A percentile compares a stretch with the other conserved stretches of the same genome.
Conservation (phyloP, 2,113 vertebrate species). For the Pomatostomus ruficeps region DNA sequence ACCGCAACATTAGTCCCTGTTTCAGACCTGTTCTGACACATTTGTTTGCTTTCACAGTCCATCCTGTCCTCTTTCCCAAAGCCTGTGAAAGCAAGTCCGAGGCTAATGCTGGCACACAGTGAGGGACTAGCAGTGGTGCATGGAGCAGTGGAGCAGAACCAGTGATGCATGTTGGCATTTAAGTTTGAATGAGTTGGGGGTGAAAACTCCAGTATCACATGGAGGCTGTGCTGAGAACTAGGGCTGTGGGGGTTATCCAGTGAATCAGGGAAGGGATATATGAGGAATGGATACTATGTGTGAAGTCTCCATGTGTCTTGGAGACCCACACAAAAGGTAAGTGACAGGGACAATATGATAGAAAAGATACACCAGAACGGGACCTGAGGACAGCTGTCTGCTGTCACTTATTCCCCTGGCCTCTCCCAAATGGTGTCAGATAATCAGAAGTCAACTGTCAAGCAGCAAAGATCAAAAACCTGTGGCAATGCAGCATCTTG, state of each 20-base stretch:
- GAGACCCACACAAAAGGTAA: neutral
- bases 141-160: no score
- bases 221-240: neutral
- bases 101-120: rapidly evolving
- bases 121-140: neutral
- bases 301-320: neutral
- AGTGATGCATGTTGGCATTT: rapidly evolving
- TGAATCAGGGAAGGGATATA: neutral
- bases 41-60: neutral
- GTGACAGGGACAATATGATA: neutral
- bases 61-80: neutral
- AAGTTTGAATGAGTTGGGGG: neutral
- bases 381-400: neutral
- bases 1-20: rapidly evolving
- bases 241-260: neutral
- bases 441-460: neutral
- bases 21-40: neutral
- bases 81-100: neutral
- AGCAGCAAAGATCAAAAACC: neutral
- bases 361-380: neutral
- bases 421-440: neutral
- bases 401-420: neutral
- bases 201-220: neutral
- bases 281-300: neutral
- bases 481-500: neutral